Evolutionary conservation across 2,113 vertebrate genomes (phyloP).

Genomic region (Petaurus breviceps): DNA sequence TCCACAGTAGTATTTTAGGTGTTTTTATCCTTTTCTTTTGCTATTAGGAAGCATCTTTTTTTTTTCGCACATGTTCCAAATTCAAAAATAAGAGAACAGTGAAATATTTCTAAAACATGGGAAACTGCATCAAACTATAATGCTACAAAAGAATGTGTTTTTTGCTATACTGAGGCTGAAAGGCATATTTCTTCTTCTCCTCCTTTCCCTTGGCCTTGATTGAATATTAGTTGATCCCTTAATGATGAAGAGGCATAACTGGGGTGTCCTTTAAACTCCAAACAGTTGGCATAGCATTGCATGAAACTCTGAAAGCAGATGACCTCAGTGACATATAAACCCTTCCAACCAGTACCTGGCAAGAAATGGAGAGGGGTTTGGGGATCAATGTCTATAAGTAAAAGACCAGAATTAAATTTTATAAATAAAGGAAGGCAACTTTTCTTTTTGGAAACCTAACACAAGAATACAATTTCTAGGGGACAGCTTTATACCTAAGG

Average conservation of each 20-base stretch:
- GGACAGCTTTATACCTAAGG: not conserved
- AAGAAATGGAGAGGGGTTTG: slow-evolving; percentile 13
- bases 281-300: not conserved
- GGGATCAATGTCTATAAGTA: slow-evolving; percentile 17
- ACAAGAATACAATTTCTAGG: not conserved
- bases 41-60: slow-evolving; percentile 85
- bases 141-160: slow-evolving; percentile 67
- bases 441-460: slow-evolving; percentile 18
- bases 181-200: slow-evolving; percentile 18
- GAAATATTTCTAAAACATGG: slow-evolving; percentile 76
- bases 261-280: slow-evolving; percentile 1
- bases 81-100: slow-evolving; percentile 70
- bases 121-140: slow-evolving; percentile 63
- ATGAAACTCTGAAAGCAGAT: slow-evolving; percentile 7
- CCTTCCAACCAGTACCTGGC: slow-evolving; percentile 14
- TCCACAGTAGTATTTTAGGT: slow-evolving; percentile 82
- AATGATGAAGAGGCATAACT: slow-evolving; percentile 3
- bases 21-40: slow-evolving; percentile 86
- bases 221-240: slow-evolving; percentile 41
- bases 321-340: not conserved
- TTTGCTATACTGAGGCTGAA: slow-evolving; percentile 17
- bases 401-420: not conserved
- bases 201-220: slow-evolving; percentile 12
- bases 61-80: slow-evolving; percentile 84
- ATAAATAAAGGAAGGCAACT: not conserved